These are phyloP conservation scores for Drosophila navojoa DNA, from an alignment of 1,140 invertebrate species.

Conservation along the genomic window DNA sequence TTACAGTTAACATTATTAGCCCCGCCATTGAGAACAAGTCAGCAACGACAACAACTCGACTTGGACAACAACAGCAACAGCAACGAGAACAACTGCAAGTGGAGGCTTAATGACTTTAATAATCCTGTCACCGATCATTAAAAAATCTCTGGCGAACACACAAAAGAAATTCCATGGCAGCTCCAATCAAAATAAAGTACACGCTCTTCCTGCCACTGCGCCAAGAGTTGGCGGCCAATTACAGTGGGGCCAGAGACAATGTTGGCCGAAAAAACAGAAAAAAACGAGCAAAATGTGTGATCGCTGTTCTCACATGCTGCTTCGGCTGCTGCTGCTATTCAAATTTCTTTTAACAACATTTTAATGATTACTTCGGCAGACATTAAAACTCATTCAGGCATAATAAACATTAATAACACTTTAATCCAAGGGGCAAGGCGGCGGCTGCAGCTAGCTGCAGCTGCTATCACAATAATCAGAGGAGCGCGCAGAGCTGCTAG, in stretches of 20 bases:
- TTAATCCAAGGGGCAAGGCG: conserved; percentile 59
- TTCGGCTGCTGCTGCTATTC: conserved; percentile 76
- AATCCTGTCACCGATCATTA: conserved; percentile 82
- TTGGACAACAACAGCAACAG: conserved; percentile 26
- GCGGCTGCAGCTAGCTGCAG: conserved; percentile 39
- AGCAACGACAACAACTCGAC: conserved; percentile 34
- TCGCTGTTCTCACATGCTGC: conserved; percentile 46
- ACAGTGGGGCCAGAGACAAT: conserved; percentile 42
- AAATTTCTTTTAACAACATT: conserved; percentile 83
- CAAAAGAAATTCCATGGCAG: conserved; percentile 82
- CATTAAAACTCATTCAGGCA: conserved; percentile 82
- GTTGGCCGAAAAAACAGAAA: conserved; percentile 24
- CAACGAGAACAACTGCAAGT: conserved; percentile 45
- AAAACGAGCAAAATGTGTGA: neutral
- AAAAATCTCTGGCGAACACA: conserved; percentile 76
- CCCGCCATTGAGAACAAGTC: conserved; percentile 37
- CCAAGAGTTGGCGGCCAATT: conserved; percentile 36
- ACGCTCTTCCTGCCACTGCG: conserved; percentile 67
- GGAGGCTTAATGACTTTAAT: conserved; percentile 79
- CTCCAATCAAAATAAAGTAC: conserved; percentile 83
- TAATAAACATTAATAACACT: conserved; percentile 83
- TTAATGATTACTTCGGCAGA: conserved; percentile 81
- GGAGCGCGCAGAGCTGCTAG: conserved; percentile 24
- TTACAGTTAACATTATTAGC: conserved; percentile 77
- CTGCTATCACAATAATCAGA: conserved; percentile 82